Evolutionary conservation across 2,113 vertebrate species (phyloP), one percentile per base, ranked within the genome.

Genomic region (Laticauda colubrina): DNA sequence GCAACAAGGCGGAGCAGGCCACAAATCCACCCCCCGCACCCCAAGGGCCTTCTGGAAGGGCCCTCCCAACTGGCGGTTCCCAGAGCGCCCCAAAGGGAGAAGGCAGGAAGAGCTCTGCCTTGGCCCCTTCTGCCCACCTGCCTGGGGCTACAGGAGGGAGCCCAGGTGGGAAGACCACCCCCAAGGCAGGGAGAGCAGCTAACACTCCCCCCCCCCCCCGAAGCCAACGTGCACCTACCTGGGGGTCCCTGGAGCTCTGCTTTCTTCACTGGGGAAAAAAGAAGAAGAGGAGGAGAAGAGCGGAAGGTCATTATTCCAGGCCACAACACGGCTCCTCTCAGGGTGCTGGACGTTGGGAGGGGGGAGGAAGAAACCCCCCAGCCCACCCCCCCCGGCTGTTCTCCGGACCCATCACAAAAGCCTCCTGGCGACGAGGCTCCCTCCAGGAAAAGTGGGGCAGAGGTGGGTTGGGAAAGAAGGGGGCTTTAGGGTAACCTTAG

Each of bases 191-290:
- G 45, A 26, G 86, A 18, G 48, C 14, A 8, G 20, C 1, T 34
- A 20, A 43, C 43, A 39, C 51, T 1, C 51, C 51, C 51, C 9
- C 1, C 51, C 34, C n/a, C 1, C 69, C 34, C 69, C 48, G 2
- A 51, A 87, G 86, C 5, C 43, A 4, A 14, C 5, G 3, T 18
- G 24, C 24, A n/a, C 34, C 24, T 51, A 87, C 98, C 98, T 97
- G 98, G 97, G 45, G 98, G 96, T 92, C 98, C 98, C 85, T 98
- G 98, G 86, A 98, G 97, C 94, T 97, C 98, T 94, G 98, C 98
- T 97, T 97, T 98, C 94, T 98, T 98, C 86, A 98, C 98, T 98
- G 96, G 12, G 96, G 93, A 96, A n/a, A 96, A 94, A 87, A 91
- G 95, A 45, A 92, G 95, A 55, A 92, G 53, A 89, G 87, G 53